Evolutionary conservation across 30 jellyfish, hydroid and myxozoan genomes (phyloP).

Genomic region (Hydractinia symbiolongicarpus): DNA sequence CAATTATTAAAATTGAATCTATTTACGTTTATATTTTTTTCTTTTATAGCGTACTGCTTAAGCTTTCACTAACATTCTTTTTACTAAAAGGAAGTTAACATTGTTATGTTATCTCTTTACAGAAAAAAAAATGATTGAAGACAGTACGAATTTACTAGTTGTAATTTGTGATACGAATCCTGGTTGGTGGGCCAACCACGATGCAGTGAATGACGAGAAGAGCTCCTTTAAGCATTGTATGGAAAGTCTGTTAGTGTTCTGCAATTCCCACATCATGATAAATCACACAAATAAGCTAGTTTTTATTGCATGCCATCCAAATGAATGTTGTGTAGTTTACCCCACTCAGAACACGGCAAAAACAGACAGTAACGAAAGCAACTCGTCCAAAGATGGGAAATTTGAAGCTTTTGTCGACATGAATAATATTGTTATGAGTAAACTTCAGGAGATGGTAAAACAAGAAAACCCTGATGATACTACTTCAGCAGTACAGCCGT

Average conservation of each 20-base stretch:
- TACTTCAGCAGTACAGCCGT: background rate
- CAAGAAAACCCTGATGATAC: background rate
- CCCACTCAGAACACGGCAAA: slow-evolving; percentile 33
- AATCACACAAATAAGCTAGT: slow-evolving; percentile 84
- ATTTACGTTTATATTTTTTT: too few species aligned
- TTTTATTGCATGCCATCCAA: slow-evolving; percentile 47
- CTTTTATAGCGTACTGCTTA: too few species aligned
- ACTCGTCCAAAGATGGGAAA: slow-evolving; percentile 60
- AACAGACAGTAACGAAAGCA: slow-evolving; percentile 12
- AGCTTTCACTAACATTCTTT: too few species aligned
- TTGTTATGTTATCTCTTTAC: background rate
- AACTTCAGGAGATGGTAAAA: slow-evolving; percentile 20
- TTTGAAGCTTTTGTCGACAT: slow-evolving; percentile 61
- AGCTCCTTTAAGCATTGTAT: slow-evolving; percentile 36
- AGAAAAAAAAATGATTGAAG: slow-evolving; percentile 36
- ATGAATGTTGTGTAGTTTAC: slow-evolving; percentile 44
- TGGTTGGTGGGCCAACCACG: slow-evolving; percentile 75
- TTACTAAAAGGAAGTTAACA: background rate
- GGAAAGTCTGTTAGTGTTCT: slow-evolving; percentile 76
- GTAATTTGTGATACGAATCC: slow-evolving; percentile 70
- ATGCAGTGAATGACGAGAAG: background rate
- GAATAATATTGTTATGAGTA: slow-evolving; percentile 41
- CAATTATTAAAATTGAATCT: too few species aligned
- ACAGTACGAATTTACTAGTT: slow-evolving; percentile 56
- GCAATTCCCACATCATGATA: slow-evolving; percentile 72